These are phyloP conservation scores for Dicyrtoma fusca DNA, from an alignment of 2,888 invertebrate species.

Conservation along the genomic window DNA sequence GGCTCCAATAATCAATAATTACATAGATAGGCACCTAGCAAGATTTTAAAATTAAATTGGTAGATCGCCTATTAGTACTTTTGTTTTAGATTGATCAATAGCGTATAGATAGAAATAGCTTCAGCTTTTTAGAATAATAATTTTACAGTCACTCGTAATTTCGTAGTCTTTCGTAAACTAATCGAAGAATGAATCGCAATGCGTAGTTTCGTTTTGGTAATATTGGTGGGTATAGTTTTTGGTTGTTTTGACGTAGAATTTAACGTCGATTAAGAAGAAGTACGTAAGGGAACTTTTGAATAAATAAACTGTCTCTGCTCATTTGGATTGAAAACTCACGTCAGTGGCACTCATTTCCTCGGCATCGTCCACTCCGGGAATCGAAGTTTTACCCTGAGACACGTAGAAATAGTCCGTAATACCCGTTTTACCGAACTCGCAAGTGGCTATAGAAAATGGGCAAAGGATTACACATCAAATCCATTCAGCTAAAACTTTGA, in stretches of 20 bases:
- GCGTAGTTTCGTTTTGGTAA: conserved; percentile 10
- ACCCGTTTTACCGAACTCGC: conserved; percentile 61
- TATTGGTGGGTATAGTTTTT: background rate
- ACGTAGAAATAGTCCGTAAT: conserved; percentile 64
- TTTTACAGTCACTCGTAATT: no score
- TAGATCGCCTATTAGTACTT: no score
- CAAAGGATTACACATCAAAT: background rate
- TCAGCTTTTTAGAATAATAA: no score
- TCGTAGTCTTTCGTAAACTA: no score
- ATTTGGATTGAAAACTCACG: conserved; percentile 54
- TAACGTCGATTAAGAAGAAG: background rate
- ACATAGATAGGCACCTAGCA: no score
- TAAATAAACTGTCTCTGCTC: conserved; percentile 3
- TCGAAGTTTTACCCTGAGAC: conserved; percentile 65
- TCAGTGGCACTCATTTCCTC: conserved; percentile 62
- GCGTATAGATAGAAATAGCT: background rate
- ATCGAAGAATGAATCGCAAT: conserved; percentile 27
- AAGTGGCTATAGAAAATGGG: conserved; percentile 58
- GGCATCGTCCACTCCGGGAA: conserved; percentile 65
- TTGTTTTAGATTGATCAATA: no score
- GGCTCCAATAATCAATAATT: no score
- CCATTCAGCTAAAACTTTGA: background rate
- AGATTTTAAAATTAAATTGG: no score
- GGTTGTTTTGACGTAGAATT: background rate
- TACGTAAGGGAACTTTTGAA: conserved; percentile 24